Percentiles rank a stretch among this genome's conserved stretches.
These are phyloP conservation scores for Mimas tiliae DNA, from an alignment of 2,888 invertebrate species.

Conservation along the genomic window DNA sequence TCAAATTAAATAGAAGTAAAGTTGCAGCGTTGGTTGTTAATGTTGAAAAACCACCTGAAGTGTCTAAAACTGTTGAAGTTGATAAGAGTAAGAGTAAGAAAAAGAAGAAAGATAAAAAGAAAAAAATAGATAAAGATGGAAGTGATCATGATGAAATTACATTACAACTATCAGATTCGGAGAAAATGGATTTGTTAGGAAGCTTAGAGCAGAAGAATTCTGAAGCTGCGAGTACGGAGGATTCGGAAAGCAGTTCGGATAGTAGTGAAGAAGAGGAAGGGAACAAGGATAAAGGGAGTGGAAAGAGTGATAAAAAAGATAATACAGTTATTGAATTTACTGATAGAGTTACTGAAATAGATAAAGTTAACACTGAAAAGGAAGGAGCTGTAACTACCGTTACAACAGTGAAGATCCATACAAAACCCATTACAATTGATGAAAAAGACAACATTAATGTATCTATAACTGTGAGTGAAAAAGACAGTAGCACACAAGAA, in stretches of 20 bases:
- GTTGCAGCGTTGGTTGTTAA: conserved; percentile 34
- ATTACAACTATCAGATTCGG: conserved; percentile 75
- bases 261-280: conserved; percentile 33
- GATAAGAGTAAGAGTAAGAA: conserved; percentile 67
- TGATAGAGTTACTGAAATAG: conserved; percentile 28
- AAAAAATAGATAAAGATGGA: conserved; percentile 58
- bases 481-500: background rate
- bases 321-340: conserved; percentile 25
- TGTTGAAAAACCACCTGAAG: conserved; percentile 22
- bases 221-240: conserved; percentile 54
- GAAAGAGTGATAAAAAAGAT: conserved; percentile 14
- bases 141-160: conserved; percentile 69
- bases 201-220: conserved; percentile 68
- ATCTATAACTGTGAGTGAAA: background rate
- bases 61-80: conserved; percentile 54
- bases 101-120: conserved; percentile 54
- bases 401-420: background rate
- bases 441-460: background rate
- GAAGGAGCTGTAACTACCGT: background rate
- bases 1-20: conserved; percentile 72
- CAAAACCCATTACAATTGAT: background rate
- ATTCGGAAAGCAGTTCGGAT: conserved; percentile 49
- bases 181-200: conserved; percentile 79
- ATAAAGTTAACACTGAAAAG: conserved; percentile 16
- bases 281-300: conserved; percentile 4